A percentile compares a stretch with the other conserved stretches of the same genome.
These are phyloP conservation scores for Lytechinus pictus DNA, from an alignment of 35 echinoderm and acorn worm genomes.

Conservation along the genomic window DNA sequence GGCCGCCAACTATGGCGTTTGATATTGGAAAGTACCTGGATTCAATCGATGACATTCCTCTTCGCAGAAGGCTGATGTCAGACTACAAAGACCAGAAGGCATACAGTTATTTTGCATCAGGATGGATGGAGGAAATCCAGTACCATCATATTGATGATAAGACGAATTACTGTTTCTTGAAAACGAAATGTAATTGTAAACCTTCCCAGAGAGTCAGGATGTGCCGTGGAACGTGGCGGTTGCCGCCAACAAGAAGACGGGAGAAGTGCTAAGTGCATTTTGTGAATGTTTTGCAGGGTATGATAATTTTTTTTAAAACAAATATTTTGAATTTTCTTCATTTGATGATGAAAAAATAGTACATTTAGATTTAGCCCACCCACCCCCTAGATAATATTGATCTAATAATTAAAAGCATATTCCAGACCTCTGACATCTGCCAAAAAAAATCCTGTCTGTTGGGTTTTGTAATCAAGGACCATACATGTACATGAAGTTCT, in stretches of 20 bases:
- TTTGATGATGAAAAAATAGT: no score
- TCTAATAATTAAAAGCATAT: no score
- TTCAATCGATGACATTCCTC: not conserved
- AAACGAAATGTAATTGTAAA: slow-evolving; percentile 30
- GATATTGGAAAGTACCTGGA: not conserved
- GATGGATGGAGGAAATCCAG: slow-evolving; percentile 39
- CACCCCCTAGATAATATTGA: no score
- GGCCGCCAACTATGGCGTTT: slow-evolving; percentile 8
- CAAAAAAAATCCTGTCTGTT: no score
- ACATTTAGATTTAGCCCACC: no score
- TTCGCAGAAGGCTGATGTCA: not conserved
- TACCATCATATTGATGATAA: not conserved
- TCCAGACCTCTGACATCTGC: no score
- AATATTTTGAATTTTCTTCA: not conserved
- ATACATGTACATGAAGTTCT: no score
- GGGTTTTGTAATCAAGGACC: no score
- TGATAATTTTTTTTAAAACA: not conserved
- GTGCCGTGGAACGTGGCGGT: slow-evolving; percentile 58
- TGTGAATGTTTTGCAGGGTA: slow-evolving; percentile 72
- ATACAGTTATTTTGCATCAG: slow-evolving; percentile 61
- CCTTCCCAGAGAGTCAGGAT: slow-evolving; percentile 48
- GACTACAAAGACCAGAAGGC: slow-evolving; percentile 69
- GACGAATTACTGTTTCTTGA: not conserved
- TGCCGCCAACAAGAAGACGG: not conserved
- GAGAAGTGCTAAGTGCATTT: slow-evolving; percentile 38